phyloP scores from a whole-genome alignment of 2,888 invertebrate genomes.

The Liposcelis brunnea region DNA sequence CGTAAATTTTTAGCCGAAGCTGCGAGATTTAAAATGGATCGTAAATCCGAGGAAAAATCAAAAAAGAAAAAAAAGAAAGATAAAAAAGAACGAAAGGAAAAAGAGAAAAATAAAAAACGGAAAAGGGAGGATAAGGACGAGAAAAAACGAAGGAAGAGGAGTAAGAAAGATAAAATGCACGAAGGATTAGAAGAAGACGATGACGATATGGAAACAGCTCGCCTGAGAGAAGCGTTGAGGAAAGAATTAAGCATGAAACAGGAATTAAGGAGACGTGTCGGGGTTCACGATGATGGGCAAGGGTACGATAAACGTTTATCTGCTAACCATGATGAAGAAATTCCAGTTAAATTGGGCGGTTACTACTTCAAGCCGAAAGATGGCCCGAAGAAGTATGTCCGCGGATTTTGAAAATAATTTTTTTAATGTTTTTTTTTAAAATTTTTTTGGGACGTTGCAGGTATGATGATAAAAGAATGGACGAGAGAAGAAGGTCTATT shows the following conservation, averaged over 20 bases:
- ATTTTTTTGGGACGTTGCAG: neutral
- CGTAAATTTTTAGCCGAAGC: constrained; percentile 73
- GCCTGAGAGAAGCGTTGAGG: constrained; percentile 49
- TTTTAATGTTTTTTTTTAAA: neutral
- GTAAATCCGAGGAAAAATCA: constrained; percentile 42
- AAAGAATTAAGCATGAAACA: constrained; percentile 22
- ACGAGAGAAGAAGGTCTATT: neutral
- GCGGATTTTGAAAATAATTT: neutral
- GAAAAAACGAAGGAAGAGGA: constrained; percentile 38
- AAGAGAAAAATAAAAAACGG: constrained; percentile 40
- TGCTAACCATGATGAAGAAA: neutral
- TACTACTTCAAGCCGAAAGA: constrained; percentile 1
- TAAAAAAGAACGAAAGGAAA: constrained; percentile 52
- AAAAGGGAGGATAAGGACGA: constrained; percentile 40
- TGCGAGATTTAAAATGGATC: constrained; percentile 56
- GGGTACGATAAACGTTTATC: too few relatives aligned
- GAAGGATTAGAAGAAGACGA: constrained; percentile 46
- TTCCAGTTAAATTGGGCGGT: neutral
- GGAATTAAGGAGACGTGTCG: constrained; percentile 9
- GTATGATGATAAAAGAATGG: neutral
- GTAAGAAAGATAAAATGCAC: constrained; percentile 34
- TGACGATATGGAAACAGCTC: constrained; percentile 41
- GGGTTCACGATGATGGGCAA: neutral
- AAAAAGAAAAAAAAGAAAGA: constrained; percentile 53
- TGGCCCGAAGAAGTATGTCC: constrained; percentile 1